Evolutionary conservation across 2,113 vertebrate species (phyloP).

Genomic region (Pomatostomus ruficeps): DNA sequence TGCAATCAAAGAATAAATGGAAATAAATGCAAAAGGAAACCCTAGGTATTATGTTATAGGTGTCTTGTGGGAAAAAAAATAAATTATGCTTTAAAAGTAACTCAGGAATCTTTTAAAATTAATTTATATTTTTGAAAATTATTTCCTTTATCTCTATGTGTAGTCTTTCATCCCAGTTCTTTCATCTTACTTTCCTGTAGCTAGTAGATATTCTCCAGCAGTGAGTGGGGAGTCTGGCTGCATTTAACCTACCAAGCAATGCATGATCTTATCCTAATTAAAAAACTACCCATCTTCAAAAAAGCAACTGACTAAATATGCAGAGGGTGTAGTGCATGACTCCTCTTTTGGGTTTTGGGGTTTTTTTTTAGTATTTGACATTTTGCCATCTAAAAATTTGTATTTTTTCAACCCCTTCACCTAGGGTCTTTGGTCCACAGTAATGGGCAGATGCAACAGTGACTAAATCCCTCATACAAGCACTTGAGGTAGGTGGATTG

Average conservation of each 20-base stretch:
- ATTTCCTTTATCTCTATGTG: neutral
- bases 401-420: neutral
- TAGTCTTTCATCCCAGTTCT: neutral
- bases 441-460: neutral
- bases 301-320: neutral
- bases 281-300: neutral
- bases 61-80: neutral
- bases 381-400: neutral
- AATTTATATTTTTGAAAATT: neutral
- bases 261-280: neutral
- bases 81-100: neutral
- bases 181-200: neutral
- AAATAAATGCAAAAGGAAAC: neutral
- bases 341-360: fast-evolving
- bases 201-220: neutral
- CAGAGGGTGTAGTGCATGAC: fast-evolving
- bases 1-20: neutral
- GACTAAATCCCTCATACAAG: neutral
- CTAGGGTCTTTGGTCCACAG: neutral
- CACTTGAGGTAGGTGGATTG: neutral
- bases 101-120: neutral
- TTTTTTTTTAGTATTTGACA: neutral
- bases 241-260: neutral
- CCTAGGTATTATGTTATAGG: neutral
- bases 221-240: neutral